Evolutionary conservation across 2,888 invertebrate genomes (phyloP).

Genomic region (Brenthis hecate): DNA sequence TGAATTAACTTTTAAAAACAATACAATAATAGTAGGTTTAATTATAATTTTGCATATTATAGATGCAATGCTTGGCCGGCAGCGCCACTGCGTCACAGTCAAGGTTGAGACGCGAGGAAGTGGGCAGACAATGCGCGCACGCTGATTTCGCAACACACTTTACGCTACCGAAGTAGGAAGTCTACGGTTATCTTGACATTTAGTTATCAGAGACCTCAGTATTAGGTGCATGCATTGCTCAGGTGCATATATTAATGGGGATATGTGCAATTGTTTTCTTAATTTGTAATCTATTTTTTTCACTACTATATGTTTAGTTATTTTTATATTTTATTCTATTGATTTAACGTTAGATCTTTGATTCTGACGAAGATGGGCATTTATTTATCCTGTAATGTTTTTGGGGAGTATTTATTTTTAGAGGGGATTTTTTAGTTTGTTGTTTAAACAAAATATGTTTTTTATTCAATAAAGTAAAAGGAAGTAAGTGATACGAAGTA

Average conservation of each 20-base stretch:
- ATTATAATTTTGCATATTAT: constrained; percentile 23
- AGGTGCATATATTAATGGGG: constrained; percentile 9
- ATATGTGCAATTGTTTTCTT: neutral
- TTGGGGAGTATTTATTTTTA: too few relatives aligned
- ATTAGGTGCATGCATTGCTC: constrained; percentile 16
- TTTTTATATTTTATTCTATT: too few relatives aligned
- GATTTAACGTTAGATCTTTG: too few relatives aligned
- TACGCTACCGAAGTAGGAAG: constrained; percentile 64
- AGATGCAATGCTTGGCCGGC: constrained; percentile 20
- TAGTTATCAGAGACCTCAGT: constrained; percentile 40
- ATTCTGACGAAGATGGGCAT: too few relatives aligned
- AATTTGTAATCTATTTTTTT: too few relatives aligned
- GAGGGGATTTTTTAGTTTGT: too few relatives aligned
- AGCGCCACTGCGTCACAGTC: constrained; percentile 49
- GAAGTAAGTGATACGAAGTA: too few relatives aligned
- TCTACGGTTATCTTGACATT: constrained; percentile 56
- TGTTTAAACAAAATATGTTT: too few relatives aligned
- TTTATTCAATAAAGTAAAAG: too few relatives aligned
- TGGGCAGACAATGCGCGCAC: constrained; percentile 60
- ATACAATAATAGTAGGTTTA: constrained; percentile 3
- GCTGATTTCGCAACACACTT: constrained; percentile 55
- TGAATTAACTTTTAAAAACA: too few relatives aligned
- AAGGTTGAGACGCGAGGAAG: constrained; percentile 62
- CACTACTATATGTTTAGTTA: too few relatives aligned
- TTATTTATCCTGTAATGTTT: too few relatives aligned